phyloP scores from a whole-genome alignment of 2,113 vertebrate genomes.

The Chaenocephalus aceratus region DNA sequence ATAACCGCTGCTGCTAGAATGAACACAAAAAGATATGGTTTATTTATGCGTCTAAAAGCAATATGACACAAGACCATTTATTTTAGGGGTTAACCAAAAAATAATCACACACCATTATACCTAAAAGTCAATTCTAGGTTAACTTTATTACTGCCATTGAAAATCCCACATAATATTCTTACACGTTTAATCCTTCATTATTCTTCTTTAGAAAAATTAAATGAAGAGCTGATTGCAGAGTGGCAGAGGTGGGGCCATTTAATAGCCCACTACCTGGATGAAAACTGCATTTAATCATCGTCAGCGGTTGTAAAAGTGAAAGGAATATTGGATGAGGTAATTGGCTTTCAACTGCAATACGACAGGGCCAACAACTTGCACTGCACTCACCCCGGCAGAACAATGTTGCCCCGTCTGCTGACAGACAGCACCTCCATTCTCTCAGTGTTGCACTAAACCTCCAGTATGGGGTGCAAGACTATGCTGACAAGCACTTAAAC shows the following conservation, averaged over 20 bases:
- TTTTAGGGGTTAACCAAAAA: conserved; percentile 13
- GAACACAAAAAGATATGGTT: conserved; percentile 10
- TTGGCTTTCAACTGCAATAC: conserved; percentile 49
- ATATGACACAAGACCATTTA: neutral
- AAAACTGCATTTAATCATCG: conserved; percentile 61
- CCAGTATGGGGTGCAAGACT: conserved; percentile 4
- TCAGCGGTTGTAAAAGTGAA: conserved; percentile 29
- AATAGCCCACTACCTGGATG: conserved; percentile 44
- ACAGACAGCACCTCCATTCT: conserved; percentile 10
- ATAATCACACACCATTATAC: conserved; percentile 3
- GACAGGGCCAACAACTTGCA: conserved; percentile 36
- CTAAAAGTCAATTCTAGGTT: conserved; percentile 18
- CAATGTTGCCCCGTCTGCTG: conserved; percentile 13
- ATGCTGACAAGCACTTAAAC: conserved; percentile 4
- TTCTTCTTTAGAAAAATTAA: conserved; percentile 41
- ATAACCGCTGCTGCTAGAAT: neutral
- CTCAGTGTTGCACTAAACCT: conserved; percentile 21
- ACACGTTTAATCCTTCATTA: conserved; percentile 22
- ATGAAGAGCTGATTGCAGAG: conserved; percentile 40
- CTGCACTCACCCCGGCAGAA: conserved; percentile 20
- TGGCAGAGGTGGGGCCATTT: conserved; percentile 51
- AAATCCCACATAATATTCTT: conserved; percentile 35
- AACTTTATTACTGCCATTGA: conserved; percentile 41
- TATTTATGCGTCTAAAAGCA: conserved; percentile 1
- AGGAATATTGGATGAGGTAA: conserved; percentile 54